Percentiles rank a stretch among this genome's conserved stretches.
Evolutionary conservation across 2,113 vertebrate genomes (phyloP).

Genomic region (Anguilla japonica): DNA sequence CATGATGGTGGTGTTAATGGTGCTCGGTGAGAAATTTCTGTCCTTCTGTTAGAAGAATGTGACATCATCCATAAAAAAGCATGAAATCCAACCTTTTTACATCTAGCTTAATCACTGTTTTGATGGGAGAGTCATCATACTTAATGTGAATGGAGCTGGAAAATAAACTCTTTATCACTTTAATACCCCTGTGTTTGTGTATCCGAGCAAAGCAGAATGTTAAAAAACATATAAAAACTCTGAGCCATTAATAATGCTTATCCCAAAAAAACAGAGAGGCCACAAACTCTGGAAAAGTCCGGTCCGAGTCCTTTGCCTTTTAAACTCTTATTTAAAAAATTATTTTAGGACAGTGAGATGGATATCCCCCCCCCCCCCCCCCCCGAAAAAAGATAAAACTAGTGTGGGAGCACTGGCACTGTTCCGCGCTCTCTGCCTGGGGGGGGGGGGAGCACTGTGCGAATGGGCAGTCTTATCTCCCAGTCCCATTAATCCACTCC

Average conservation of each 20-base stretch:
- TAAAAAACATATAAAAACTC: not conserved
- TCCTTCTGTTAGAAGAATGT: slow-evolving; percentile 16
- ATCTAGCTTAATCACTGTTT: not conserved
- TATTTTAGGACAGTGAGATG: not conserved
- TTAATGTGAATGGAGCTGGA: not conserved
- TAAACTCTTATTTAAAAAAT: not conserved
- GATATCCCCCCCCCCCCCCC: no score
- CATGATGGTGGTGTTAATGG: slow-evolving; percentile 10
- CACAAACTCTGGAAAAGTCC: not conserved
- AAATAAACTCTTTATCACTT: not conserved
- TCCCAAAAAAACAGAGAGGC: not conserved
- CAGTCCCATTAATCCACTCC: slow-evolving; percentile 45
- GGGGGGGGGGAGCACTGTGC: not conserved
- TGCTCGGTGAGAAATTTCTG: not conserved
- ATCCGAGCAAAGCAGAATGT: not conserved
- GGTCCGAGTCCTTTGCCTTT: no score
- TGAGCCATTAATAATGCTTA: not conserved
- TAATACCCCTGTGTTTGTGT: not conserved
- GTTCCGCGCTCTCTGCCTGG: not conserved
- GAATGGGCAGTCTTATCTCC: slow-evolving; percentile 14
- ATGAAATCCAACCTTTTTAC: slow-evolving; percentile 20
- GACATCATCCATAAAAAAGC: slow-evolving; percentile 35
- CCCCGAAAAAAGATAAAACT: not conserved
- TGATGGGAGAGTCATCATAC: not conserved
- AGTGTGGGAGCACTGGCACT: not conserved